Evolutionary conservation across 2,888 invertebrate genomes (phyloP), one percentile per base, ranked within the genome.

Genomic region (Apeira syringaria): DNA sequence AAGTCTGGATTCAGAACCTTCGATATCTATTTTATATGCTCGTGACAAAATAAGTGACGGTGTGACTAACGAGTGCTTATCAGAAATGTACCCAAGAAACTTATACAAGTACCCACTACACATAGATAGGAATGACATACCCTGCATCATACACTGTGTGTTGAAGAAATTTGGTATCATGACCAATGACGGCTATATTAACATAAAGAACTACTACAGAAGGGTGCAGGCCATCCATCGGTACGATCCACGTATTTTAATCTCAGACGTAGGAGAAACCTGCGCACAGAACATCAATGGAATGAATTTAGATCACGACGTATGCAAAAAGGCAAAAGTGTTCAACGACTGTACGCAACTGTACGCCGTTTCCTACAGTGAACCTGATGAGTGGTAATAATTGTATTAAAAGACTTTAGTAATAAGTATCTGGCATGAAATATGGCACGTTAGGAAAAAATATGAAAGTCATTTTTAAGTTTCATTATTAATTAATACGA

Each of bases 291-390:
- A 85, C 50, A 86, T 87, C 13, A 87, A 87, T 34, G 72, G 76
- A 1, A 87, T 88, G 88, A 86, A 85, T 36, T 52, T 87, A 20
- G 87, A 87, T 31, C 85, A 88, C 11, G 88, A 89, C 46, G 81
- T 87, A 0, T 89, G 88, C 50, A 86, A 84, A 51, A 89, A 88
- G 47, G 88, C 88, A 0, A 89, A 87, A 49, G 84, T 87, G 1
- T 89, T 89, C 48, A 89, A 89, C 45, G 88, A 89, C 20, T 89
- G 88, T 44, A 89, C 88, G 5, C 88, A 88, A 51, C 49, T 89
- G 10, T 89, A 87, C 46, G 85, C 80, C 0, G 80, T 89, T 6
- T 80, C 86, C 0, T 85, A 76, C 36, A 74, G 52, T 46, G 81
- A 86, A 1, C 53, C 61, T 0, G 76, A 83, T 3, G 70, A 69